Conservation (phyloP, 2,888 invertebrate species). For the Chelonus formosanus region DNA sequence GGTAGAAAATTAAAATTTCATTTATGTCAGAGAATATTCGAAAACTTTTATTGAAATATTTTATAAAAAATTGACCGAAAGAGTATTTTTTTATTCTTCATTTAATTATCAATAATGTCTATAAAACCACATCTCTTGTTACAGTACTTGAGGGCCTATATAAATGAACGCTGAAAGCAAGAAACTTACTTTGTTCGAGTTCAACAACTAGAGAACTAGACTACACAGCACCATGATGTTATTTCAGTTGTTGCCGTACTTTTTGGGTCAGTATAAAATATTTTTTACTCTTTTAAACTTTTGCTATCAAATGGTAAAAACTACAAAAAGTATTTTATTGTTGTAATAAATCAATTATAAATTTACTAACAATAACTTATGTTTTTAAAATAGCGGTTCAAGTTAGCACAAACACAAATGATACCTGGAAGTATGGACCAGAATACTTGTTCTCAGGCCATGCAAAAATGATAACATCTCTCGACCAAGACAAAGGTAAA, state of each 20-base stretch:
- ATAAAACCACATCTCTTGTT: too few relatives aligned
- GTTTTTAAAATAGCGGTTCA: slow-evolving; percentile 36
- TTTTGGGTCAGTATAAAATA: not conserved
- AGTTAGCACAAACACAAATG: slow-evolving; percentile 31
- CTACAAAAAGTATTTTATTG: not conserved
- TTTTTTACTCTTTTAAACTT: not conserved
- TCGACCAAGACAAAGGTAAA: slow-evolving; percentile 39
- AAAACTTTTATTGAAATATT: too few relatives aligned
- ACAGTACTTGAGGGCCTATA: not conserved
- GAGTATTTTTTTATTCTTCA: too few relatives aligned
- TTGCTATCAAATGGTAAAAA: not conserved
- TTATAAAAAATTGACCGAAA: too few relatives aligned
- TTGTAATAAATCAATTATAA: not conserved
- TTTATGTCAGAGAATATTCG: too few relatives aligned
- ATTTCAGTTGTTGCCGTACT: not conserved
- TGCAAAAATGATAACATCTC: slow-evolving; percentile 42
- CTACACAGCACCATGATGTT: not conserved
- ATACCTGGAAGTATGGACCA: slow-evolving; percentile 43
- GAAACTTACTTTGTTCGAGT: not conserved
- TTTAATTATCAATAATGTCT: too few relatives aligned
- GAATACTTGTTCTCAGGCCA: slow-evolving; percentile 44
- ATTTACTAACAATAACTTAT: not conserved
- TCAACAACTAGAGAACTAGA: not conserved
- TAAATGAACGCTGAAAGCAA: not conserved
- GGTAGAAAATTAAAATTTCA: too few relatives aligned